Percentiles rank a stretch among this genome's conserved stretches.
Conservation (phyloP, 2,113 vertebrate genomes). For the Oplegnathus fasciatus region DNA sequence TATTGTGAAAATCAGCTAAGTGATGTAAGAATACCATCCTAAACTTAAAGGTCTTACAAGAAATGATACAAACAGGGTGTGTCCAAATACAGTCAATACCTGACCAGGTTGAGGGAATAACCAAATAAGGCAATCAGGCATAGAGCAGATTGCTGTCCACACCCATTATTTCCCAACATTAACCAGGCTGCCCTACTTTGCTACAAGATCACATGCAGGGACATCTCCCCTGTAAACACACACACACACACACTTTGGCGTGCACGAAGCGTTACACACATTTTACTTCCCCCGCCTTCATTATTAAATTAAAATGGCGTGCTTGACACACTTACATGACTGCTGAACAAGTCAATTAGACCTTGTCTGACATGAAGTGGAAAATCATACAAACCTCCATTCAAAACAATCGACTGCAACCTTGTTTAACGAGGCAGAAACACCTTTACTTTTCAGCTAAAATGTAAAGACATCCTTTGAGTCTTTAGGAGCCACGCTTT, state of each 20-base stretch:
- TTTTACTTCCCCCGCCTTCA: background rate
- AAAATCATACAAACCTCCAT: background rate
- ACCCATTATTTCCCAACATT: background rate
- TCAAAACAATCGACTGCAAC: background rate
- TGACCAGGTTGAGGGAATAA: background rate
- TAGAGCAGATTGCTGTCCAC: background rate
- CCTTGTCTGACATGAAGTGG: background rate
- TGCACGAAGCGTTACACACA: too few relatives aligned
- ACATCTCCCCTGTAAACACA: background rate
- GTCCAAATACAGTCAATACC: constrained; percentile 3
- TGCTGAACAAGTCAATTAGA: background rate
- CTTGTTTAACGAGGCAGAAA: background rate
- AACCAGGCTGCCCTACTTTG: background rate
- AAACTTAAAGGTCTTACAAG: background rate
- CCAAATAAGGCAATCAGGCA: constrained; percentile 30
- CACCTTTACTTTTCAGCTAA: background rate
- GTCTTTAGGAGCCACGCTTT: background rate
- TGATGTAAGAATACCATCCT: too few relatives aligned
- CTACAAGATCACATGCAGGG: background rate
- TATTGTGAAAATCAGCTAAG: background rate
- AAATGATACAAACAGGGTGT: background rate
- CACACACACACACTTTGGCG: background rate
- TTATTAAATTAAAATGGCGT: background rate
- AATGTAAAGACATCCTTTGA: background rate
- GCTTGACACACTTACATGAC: background rate